A percentile compares a stretch with the other conserved stretches of the same genome.
Conservation (phyloP, 2,888 invertebrate genomes). For the Spicauda simplicius region DNA sequence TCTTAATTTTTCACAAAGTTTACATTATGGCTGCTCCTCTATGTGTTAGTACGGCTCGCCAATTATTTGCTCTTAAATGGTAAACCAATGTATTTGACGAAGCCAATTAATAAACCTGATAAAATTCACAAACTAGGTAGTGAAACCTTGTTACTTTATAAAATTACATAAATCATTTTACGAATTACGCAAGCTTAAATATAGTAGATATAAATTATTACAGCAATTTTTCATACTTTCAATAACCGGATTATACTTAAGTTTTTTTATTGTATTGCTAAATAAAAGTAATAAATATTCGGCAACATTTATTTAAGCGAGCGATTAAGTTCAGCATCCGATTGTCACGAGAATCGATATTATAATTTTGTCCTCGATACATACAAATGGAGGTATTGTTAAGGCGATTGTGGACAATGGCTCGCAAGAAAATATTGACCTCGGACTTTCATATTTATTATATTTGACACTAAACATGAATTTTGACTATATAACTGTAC, state of each 20-base stretch:
- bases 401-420: conserved; percentile 20
- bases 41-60: no score
- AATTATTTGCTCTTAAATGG: no score
- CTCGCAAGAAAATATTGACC: conserved; percentile 16
- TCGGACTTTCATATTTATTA: background rate
- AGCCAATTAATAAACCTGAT: background rate
- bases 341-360: conserved; percentile 15
- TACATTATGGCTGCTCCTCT: no score
- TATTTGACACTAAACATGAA: background rate
- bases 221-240: conserved; percentile 3
- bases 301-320: background rate
- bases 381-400: conserved; percentile 7
- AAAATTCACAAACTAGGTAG: background rate
- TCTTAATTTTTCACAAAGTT: no score
- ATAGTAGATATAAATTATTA: background rate
- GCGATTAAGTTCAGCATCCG: background rate
- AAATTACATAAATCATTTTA: background rate
- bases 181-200: background rate
- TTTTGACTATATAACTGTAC: background rate
- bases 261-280: background rate
- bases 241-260: background rate
- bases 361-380: conserved; percentile 26
- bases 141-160: no score
- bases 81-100: background rate
- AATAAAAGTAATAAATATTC: background rate